Conservation (phyloP, 2,113 vertebrate genomes). For the Uria aalge region DNA sequence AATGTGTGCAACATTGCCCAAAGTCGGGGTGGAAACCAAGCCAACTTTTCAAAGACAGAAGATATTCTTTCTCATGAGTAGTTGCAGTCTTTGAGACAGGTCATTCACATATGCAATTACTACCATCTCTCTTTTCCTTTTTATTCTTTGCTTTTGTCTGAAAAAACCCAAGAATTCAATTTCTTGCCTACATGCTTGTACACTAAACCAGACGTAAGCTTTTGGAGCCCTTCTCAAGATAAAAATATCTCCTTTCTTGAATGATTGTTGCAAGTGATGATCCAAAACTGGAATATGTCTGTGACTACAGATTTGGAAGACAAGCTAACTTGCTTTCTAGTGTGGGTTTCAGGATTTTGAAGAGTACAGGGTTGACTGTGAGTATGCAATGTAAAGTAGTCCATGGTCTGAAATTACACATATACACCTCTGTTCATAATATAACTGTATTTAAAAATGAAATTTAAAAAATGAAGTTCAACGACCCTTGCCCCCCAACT, state of each 20-base stretch:
- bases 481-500: background rate
- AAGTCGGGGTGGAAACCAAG: background rate
- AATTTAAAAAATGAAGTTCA: background rate
- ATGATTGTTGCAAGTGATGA: background rate
- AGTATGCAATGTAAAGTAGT: background rate
- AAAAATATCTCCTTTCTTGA: background rate
- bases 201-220: background rate
- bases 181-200: background rate
- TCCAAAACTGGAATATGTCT: background rate
- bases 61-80: background rate
- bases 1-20: background rate
- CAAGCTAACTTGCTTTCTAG: background rate
- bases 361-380: background rate
- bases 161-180: background rate
- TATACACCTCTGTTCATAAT: background rate
- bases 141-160: background rate
- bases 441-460: background rate
- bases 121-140: background rate
- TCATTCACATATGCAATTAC: background rate
- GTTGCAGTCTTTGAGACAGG: background rate
- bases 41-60: background rate
- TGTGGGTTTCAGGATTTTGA: background rate
- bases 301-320: background rate
- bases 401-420: background rate
- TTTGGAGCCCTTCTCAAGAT: background rate